These are phyloP conservation scores for Oryzias dopingdopingensis DNA, from an alignment of 2,797 vertebrate genomes.

Conservation along the genomic window DNA sequence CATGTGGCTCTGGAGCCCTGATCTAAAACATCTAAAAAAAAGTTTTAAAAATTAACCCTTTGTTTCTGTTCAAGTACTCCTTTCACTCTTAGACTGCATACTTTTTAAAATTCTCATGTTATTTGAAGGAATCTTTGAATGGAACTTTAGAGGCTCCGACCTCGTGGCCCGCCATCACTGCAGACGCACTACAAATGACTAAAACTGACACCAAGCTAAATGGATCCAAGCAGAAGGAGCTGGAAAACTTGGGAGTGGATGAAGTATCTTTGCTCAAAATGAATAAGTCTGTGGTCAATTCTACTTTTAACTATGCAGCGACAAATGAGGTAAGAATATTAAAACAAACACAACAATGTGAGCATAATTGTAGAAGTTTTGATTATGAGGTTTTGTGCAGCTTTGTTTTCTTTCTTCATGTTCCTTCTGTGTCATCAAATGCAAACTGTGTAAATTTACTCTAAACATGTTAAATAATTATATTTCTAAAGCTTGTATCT, in stretches of 20 bases:
- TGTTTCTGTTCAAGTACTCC: too few relatives aligned
- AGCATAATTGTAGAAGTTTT: background rate
- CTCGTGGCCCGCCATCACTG: constrained; percentile 27
- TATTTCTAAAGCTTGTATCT: background rate
- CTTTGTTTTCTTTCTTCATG: background rate
- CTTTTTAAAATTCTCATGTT: constrained; percentile 1
- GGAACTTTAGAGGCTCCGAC: constrained; percentile 44
- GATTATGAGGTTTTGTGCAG: background rate
- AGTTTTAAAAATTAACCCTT: too few relatives aligned
- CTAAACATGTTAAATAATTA: background rate
- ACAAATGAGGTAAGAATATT: constrained; percentile 56
- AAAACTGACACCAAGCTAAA: constrained; percentile 24
- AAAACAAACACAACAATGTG: background rate
- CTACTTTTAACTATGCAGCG: constrained; percentile 49
- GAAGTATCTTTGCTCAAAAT: constrained; percentile 36
- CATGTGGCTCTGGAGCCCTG: too few relatives aligned
- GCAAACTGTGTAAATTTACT: background rate
- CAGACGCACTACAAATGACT: constrained; percentile 12
- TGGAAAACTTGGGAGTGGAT: constrained; percentile 15
- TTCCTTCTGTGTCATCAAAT: background rate
- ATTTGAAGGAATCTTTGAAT: constrained; percentile 56
- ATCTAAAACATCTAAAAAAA: too few relatives aligned
- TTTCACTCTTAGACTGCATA: background rate
- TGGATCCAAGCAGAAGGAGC: constrained; percentile 24
- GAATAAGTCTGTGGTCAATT: constrained; percentile 43